Percentiles rank a stretch among this genome's conserved stretches.
Evolutionary conservation across 2,797 vertebrate species (phyloP).

Genomic region (Tenualosa thibaudeaui): DNA sequence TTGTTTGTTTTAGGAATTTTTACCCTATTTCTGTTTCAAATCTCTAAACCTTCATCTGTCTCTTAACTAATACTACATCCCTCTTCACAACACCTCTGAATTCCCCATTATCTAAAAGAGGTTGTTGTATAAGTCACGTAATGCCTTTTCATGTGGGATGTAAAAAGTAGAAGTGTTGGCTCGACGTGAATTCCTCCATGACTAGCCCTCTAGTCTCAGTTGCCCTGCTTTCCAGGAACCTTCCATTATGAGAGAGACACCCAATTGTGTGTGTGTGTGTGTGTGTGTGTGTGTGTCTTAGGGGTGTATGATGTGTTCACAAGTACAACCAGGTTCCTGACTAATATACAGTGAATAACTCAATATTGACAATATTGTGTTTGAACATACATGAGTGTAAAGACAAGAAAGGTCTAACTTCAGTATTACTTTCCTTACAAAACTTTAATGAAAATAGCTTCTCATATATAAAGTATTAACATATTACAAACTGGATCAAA

Average conservation of each 20-base stretch:
- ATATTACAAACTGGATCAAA: constrained; percentile 62
- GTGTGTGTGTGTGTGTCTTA: not conserved
- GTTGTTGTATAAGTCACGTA: not conserved
- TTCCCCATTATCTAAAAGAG: not conserved
- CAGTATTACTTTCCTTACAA: constrained; percentile 74
- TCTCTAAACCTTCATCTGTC: not conserved
- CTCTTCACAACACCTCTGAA: not conserved
- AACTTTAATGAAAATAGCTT: constrained; percentile 78
- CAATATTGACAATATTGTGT: not conserved
- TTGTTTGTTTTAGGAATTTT: not conserved
- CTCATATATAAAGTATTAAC: constrained; percentile 77
- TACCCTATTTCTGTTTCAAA: not conserved
- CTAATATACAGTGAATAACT: not conserved
- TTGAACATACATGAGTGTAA: not conserved
- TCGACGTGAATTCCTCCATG: not conserved
- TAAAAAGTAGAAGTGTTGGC: not conserved
- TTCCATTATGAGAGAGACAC: not conserved
- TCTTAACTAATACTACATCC: not conserved
- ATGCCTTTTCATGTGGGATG: not conserved
- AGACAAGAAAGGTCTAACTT: constrained; percentile 66
- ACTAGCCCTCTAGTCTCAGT: constrained; percentile 28
- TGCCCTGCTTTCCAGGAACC: constrained; percentile 57
- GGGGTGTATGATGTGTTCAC: not conserved
- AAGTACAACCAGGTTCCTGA: not conserved
- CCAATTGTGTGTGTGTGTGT: not conserved